Base-by-base conservation (phyloP, 1,140 invertebrate species). In the Musca domestica region DNA sequence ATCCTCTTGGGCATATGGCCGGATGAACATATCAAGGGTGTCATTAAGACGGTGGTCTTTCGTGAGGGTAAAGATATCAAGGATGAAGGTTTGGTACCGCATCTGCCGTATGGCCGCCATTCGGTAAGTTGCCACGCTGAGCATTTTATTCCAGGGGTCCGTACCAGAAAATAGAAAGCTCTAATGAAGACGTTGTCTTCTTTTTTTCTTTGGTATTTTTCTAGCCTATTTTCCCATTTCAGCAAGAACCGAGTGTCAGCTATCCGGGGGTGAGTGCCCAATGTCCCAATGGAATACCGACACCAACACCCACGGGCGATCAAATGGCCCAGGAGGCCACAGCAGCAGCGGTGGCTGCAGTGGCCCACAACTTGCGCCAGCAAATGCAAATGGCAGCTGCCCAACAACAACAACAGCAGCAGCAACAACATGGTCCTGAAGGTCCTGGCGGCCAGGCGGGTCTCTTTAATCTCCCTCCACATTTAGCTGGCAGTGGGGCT, bases 1-100 rank as follows among this genome's bases (percentile, higher is more conserved):
- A 95, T 95, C 76, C 84, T 95, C 48, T 84, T 95, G 69, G 94
- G 94, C 64, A 90, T 94, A 64, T 95, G 94, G 94, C 93, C 93
- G 14, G 93, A 95, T 82, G 93, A 95, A 78, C 93, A 95, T 81
- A 94, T 95, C 74, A 89, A 92, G 74, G 92, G 92, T 67, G 94
- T 95, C 58, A 95, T 95, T 73, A 87, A 93, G 73, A 92, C 93
- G 54, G 94, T 95, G 54, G 94, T 96, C 34, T 96, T 95, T 85
- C 86, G 93, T 74, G 94, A 96, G 76, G 86, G 87, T 20, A 85
- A 87, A 74, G 88, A 92, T 70, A 86, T 91, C 70, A 92, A 92
- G 79, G 90, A 92, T 72, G 90, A 92, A 74, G 71, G 71, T 63
- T 14, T 71, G 0, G 75, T 74, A 27, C 41, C 52, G 14, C 72